Evolutionary conservation across 2,113 vertebrate genomes (phyloP).

Genomic region (Tricholaema leucomelas): DNA sequence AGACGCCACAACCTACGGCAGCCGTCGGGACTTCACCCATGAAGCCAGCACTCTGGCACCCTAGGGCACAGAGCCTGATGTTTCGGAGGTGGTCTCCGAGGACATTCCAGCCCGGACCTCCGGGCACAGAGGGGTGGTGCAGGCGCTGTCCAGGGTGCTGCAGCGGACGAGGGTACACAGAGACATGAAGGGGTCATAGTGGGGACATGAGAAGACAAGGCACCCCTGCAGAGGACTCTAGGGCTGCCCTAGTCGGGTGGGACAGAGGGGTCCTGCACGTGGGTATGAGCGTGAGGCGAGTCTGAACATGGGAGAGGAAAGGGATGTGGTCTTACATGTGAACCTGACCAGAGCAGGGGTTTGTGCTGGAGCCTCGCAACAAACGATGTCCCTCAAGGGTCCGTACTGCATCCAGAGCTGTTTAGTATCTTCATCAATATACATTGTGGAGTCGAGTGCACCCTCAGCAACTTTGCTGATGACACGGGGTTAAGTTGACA

Average conservation of each 20-base stretch:
- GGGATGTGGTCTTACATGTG: no score
- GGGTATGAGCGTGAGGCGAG: no score
- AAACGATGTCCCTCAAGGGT: background rate
- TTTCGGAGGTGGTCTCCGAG: rapidly evolving
- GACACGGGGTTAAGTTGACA: background rate
- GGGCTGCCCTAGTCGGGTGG: rapidly evolving
- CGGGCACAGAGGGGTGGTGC: background rate
- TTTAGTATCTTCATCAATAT: background rate
- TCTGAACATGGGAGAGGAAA: background rate
- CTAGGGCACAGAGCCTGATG: background rate
- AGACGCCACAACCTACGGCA: rapidly evolving
- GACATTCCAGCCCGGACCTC: background rate
- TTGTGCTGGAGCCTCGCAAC: background rate
- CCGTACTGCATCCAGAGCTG: background rate
- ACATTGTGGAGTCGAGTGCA: background rate
- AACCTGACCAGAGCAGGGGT: background rate
- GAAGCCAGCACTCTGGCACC: no score
- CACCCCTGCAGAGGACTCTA: background rate
- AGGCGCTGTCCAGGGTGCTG: constrained; percentile 36
- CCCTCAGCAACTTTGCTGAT: background rate
- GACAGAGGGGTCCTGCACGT: no score
- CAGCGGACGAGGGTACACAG: background rate
- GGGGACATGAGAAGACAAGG: constrained; percentile 68
- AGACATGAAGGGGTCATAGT: background rate
- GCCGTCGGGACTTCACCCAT: background rate